Evolutionary conservation across 2,113 vertebrate genomes (phyloP).

Genomic region (Manacus vitellinus): DNA sequence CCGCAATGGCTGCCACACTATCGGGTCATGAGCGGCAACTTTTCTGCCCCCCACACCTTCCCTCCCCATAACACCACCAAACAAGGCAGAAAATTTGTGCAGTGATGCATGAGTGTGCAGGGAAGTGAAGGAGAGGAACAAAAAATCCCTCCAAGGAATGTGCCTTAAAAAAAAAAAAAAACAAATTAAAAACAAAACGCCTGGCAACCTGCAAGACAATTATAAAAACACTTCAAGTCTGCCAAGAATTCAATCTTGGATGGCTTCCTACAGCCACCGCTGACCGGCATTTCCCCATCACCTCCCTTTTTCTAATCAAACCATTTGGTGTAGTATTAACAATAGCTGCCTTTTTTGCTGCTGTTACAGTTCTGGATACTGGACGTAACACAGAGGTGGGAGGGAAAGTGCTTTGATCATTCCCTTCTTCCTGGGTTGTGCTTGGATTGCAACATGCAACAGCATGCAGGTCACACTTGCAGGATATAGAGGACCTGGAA

Average conservation of each 20-base stretch:
- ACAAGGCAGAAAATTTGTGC: slow-evolving; percentile 18
- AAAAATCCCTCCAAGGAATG: neutral
- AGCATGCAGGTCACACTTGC: neutral
- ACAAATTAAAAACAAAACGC: neutral
- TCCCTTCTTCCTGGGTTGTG: neutral
- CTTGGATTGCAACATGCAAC: neutral
- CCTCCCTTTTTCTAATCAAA: neutral
- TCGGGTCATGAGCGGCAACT: neutral
- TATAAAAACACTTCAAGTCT: neutral
- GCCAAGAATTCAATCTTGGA: neutral
- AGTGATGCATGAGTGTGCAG: neutral
- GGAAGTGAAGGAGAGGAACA: neutral
- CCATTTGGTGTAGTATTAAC: neutral
- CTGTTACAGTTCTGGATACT: neutral
- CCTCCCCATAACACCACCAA: neutral
- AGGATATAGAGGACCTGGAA: neutral
- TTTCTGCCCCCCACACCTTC: neutral
- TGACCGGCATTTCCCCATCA: neutral
- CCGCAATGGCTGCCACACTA: neutral
- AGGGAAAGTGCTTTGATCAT: neutral
- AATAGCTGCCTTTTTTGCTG: neutral
- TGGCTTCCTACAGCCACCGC: neutral
- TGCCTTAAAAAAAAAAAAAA: neutral
- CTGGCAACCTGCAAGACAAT: neutral
- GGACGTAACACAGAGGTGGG: neutral